Percentiles rank a stretch among this genome's conserved stretches.
phyloP scores from a whole-genome alignment of 2,888 invertebrate species.

The Neoscelio sp. region DNA sequence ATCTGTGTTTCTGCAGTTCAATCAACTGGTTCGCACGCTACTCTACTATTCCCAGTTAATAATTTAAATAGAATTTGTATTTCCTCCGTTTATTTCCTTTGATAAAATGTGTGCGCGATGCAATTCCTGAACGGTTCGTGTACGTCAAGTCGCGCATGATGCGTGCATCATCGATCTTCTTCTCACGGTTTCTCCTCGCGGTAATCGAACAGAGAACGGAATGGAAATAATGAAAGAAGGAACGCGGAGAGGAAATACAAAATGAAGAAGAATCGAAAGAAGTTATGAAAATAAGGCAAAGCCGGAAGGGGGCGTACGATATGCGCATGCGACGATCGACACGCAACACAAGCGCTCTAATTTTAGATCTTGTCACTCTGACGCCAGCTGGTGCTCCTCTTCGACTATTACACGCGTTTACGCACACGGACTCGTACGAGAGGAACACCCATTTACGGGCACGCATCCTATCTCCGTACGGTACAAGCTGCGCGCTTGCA shows the following conservation, averaged over 20 bases:
- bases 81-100: constrained; percentile 43
- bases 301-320: constrained; percentile 82
- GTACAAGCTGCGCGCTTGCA: constrained; percentile 38
- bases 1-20: constrained; percentile 13
- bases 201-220: constrained; percentile 54
- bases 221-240: constrained; percentile 59
- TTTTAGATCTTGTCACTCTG: constrained; percentile 83
- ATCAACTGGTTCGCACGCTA: constrained; percentile 25
- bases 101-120: constrained; percentile 55
- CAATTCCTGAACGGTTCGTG: constrained; percentile 58
- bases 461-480: constrained; percentile 38
- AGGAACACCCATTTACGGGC: constrained; percentile 56
- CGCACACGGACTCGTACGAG: constrained; percentile 72
- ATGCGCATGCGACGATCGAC: constrained; percentile 82
- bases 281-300: constrained; percentile 82
- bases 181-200: constrained; percentile 79
- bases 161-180: constrained; percentile 78
- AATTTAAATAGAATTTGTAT: constrained; percentile 47
- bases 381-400: constrained; percentile 79
- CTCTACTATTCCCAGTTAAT: constrained; percentile 28
- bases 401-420: constrained; percentile 81
- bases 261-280: constrained; percentile 78
- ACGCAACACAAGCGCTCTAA: constrained; percentile 82
- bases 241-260: constrained; percentile 63
- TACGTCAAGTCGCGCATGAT: constrained; percentile 70